phyloP scores from a whole-genome alignment of 2,797 vertebrate species.

The Etheostoma nigrum region DNA sequence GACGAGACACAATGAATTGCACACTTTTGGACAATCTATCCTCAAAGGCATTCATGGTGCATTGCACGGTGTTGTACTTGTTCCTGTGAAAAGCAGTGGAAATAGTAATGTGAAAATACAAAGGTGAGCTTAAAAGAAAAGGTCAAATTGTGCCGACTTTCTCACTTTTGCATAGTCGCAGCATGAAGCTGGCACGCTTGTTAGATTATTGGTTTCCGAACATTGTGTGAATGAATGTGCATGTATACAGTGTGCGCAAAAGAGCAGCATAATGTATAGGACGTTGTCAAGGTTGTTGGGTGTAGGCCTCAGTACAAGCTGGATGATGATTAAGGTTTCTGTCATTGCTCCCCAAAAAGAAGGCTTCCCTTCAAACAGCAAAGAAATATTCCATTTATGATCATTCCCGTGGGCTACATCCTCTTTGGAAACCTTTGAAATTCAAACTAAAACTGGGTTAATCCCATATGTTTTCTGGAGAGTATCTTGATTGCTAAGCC shows the following conservation, averaged over 20 bases:
- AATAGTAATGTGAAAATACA: slow-evolving; percentile 13
- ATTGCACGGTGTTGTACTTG: slow-evolving; percentile 22
- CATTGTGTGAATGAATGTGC: slow-evolving; percentile 29
- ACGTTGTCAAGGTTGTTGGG: slow-evolving; percentile 34
- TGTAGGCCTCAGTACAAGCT: slow-evolving; percentile 7
- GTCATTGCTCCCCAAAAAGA: slow-evolving; percentile 36
- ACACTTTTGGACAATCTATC: slow-evolving; percentile 5
- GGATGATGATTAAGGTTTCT: slow-evolving; percentile 42
- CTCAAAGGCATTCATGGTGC: slow-evolving; percentile 8
- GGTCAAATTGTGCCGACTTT: not conserved
- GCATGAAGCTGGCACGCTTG: not conserved
- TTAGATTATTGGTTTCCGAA: not conserved
- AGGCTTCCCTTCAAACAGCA: slow-evolving; percentile 49
- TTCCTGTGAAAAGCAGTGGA: not conserved
- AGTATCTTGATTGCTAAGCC: slow-evolving; percentile 57
- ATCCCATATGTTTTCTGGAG: slow-evolving; percentile 71
- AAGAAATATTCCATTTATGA: slow-evolving; percentile 59
- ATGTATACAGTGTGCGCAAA: slow-evolving; percentile 2
- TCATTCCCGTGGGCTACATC: slow-evolving; percentile 56
- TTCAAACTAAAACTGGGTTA: slow-evolving; percentile 66
- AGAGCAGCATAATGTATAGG: slow-evolving; percentile 3
- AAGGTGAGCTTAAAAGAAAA: not conserved
- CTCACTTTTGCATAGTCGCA: slow-evolving; percentile 10
- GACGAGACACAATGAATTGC: not conserved
- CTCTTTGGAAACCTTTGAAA: slow-evolving; percentile 67